These are phyloP conservation scores for Scelioninae gen. 1 DNA, from an alignment of 2,888 invertebrate species.

Conservation along the genomic window DNA sequence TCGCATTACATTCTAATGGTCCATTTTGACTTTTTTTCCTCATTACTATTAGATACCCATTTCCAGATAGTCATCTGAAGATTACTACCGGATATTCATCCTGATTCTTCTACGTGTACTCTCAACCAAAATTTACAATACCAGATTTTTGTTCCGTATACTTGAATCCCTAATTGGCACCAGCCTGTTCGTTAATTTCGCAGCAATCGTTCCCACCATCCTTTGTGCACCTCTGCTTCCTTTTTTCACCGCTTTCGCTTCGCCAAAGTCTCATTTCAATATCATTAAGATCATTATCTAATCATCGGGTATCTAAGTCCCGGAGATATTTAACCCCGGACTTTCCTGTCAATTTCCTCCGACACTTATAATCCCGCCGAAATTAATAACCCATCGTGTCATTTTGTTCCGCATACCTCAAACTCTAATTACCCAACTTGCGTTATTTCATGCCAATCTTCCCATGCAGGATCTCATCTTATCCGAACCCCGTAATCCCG, in stretches of 20 bases:
- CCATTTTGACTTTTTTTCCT: not conserved
- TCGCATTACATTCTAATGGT: not conserved
- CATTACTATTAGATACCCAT: too few species aligned
- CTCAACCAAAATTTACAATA: constrained; percentile 6
- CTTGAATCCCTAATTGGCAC: constrained; percentile 9
- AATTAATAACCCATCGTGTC: constrained; percentile 60
- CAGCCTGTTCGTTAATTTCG: not conserved
- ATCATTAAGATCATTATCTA: constrained; percentile 51
- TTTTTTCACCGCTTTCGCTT: not conserved
- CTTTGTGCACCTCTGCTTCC: not conserved
- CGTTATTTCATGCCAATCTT: constrained; percentile 59
- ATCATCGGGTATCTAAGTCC: constrained; percentile 23
- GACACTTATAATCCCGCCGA: constrained; percentile 48
- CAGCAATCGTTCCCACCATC: constrained; percentile 6
- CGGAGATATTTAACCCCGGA: constrained; percentile 31
- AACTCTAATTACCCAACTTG: constrained; percentile 39
- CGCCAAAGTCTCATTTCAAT: constrained; percentile 13
- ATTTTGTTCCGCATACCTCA: constrained; percentile 61
- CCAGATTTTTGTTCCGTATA: constrained; percentile 6
- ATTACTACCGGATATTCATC: not conserved
- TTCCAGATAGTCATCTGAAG: too few species aligned
- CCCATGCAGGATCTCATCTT: constrained; percentile 39
- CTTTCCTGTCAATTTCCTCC: constrained; percentile 46
- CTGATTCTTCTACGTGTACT: too few species aligned
- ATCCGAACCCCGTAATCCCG: too few species aligned